Evolutionary conservation across 2,888 invertebrate genomes (phyloP).

Genomic region (Lithophane semibrunnea): DNA sequence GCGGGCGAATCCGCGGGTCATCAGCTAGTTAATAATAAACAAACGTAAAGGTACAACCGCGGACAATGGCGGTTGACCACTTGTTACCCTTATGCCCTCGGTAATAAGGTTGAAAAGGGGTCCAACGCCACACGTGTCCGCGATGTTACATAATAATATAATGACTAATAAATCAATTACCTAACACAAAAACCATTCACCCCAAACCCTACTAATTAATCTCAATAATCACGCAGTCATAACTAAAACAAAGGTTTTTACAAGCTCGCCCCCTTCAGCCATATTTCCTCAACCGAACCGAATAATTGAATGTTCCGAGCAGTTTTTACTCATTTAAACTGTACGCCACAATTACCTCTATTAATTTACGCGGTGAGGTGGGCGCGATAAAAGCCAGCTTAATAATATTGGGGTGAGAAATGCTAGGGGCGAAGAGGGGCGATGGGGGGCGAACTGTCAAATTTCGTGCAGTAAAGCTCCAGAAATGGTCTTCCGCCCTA

Average conservation of each 20-base stretch:
- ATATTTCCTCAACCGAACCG: conserved; percentile 63
- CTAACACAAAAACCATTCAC: neutral
- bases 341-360: conserved; percentile 76
- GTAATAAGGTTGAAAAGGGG: too few relatives aligned
- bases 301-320: conserved; percentile 70
- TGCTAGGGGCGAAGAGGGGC: conserved; percentile 27
- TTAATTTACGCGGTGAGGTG: conserved; percentile 78
- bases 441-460: conserved; percentile 77
- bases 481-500: conserved; percentile 76
- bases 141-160: neutral
- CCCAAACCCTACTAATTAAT: conserved; percentile 37
- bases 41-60: neutral
- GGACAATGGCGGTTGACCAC: too few relatives aligned
- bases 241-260: conserved; percentile 57
- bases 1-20: too few relatives aligned
- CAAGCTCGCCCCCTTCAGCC: conserved; percentile 45
- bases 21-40: too few relatives aligned
- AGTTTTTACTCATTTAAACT: conserved; percentile 78
- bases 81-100: too few relatives aligned
- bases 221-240: conserved; percentile 55
- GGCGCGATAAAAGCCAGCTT: conserved; percentile 80
- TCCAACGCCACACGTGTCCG: too few relatives aligned
- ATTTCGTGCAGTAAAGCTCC: conserved; percentile 84
- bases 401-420: conserved; percentile 74
- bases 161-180: conserved; percentile 23